Evolutionary conservation across 2,888 invertebrate species (phyloP), one percentile per base, ranked within the genome.

Genomic region (Cerceris ruficornis): DNA sequence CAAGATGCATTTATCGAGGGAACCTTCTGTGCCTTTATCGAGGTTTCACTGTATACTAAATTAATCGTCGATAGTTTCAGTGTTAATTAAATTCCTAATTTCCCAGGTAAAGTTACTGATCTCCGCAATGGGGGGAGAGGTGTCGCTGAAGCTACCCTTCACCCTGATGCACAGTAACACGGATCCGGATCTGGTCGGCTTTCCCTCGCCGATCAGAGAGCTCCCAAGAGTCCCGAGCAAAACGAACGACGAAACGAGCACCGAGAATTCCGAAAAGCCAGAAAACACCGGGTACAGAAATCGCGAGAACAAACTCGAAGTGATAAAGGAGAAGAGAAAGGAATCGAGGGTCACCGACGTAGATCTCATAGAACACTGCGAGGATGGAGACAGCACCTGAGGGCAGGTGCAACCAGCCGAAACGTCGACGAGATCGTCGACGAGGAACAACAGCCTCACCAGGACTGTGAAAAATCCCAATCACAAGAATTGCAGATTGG

Each of bases 91-190:
- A 1, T 46, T 46, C 11, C 46, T 50, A 50, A 13, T n/a, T 11
- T 59, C 46, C 5, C 83, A 93, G 93, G 93, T 97, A 0, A 97
- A 97, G 92, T 93, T 97, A 0, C 93, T 96, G 0, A 94, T 97
- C 39, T 96, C 97, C 75, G 95, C 96, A 4, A 96, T 97, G 68
- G 96, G 97, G 0, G 96, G 97, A 0, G 96, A 96, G 75, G 93
- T 97, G 7, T 96, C 96, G 0, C 92, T 97, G 1, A 97, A 97
- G 91, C 92, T 97, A 64, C 97, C 97, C 0, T 97, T 97, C 90
- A 95, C 95, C 0, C 92, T 97, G 17, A 96, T 96, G 92, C 97
- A 97, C 91, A 95, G 95, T 7, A 95, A 95, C 81, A 93, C 94
- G 69, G 95, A 95, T 79, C 94, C 94, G 83, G 95, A 95, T 46